These are phyloP conservation scores for Tapirus terrestris DNA, from an alignment of 2,113 vertebrate genomes.

Conservation along the genomic window DNA sequence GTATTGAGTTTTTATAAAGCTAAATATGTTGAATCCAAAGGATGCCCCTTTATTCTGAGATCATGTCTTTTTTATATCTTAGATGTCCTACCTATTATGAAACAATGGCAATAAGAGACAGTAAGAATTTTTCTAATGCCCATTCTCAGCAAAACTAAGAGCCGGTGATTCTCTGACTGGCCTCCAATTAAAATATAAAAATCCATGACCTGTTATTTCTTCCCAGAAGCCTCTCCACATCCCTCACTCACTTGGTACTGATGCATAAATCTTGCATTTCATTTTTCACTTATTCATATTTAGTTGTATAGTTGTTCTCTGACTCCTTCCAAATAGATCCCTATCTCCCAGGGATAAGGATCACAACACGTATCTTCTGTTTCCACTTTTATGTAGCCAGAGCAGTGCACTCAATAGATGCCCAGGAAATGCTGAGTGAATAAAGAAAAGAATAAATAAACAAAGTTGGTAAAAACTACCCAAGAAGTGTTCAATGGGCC, in stretches of 20 bases:
- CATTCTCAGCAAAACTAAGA: constrained; percentile 36
- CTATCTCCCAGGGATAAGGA: neutral
- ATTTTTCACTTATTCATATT: neutral
- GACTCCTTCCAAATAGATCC: neutral
- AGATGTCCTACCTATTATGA: neutral
- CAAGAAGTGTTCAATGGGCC: neutral
- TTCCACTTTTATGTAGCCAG: neutral
- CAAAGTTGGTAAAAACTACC: neutral
- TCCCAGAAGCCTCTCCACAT: neutral
- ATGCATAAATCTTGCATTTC: neutral
- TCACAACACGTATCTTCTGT: neutral
- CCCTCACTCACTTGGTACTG: neutral
- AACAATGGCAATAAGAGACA: neutral
- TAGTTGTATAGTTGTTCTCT: neutral
- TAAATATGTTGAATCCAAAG: neutral
- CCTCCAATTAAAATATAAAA: constrained; percentile 11
- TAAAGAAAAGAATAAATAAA: neutral
- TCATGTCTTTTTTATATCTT: neutral
- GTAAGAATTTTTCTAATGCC: neutral
- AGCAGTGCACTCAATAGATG: neutral
- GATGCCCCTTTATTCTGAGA: neutral
- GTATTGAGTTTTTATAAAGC: neutral
- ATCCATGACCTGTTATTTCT: neutral
- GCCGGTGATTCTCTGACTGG: neutral
- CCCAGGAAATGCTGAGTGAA: neutral